phyloP scores from a whole-genome alignment of 1,140 invertebrate genomes.

The Capitella teleta region DNA sequence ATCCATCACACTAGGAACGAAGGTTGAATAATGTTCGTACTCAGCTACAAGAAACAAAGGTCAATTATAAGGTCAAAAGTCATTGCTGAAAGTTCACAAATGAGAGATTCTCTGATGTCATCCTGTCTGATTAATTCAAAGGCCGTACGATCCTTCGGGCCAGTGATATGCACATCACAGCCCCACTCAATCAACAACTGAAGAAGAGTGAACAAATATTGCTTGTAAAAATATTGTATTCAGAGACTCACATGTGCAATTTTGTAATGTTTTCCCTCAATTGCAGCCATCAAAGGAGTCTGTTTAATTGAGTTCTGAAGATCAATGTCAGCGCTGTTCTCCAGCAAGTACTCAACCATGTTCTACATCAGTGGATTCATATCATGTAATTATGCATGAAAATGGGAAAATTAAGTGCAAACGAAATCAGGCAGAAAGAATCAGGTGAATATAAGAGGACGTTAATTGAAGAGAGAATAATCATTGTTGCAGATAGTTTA shows the following conservation, averaged over 20 bases:
- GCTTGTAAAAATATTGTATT: neutral
- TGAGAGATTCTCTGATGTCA: constrained; percentile 25
- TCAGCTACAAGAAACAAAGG: constrained; percentile 17
- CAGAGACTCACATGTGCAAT: constrained; percentile 27
- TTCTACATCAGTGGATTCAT: constrained; percentile 28
- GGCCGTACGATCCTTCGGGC: constrained; percentile 23
- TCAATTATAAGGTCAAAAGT: neutral
- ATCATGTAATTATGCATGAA: no score
- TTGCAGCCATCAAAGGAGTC: constrained; percentile 30
- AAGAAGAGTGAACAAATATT: constrained; percentile 5
- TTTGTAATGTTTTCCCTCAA: constrained; percentile 29
- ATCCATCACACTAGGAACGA: constrained; percentile 32
- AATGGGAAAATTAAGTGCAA: no score
- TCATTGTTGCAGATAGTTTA: no score
- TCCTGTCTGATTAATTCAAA: constrained; percentile 33
- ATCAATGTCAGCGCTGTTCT: constrained; percentile 35
- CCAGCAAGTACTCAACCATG: constrained; percentile 24
- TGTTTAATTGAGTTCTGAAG: constrained; percentile 26
- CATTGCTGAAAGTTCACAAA: constrained; percentile 15
- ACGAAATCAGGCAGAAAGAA: no score
- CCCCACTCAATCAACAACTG: constrained; percentile 38
- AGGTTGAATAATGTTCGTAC: constrained; percentile 30
- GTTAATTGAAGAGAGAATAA: no score
- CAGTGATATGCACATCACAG: constrained; percentile 32
- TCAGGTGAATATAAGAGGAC: no score